A percentile compares a stretch with the other conserved stretches of the same genome.
Conservation (phyloP, 2,113 vertebrate genomes). For the Paratilapia polleni region DNA sequence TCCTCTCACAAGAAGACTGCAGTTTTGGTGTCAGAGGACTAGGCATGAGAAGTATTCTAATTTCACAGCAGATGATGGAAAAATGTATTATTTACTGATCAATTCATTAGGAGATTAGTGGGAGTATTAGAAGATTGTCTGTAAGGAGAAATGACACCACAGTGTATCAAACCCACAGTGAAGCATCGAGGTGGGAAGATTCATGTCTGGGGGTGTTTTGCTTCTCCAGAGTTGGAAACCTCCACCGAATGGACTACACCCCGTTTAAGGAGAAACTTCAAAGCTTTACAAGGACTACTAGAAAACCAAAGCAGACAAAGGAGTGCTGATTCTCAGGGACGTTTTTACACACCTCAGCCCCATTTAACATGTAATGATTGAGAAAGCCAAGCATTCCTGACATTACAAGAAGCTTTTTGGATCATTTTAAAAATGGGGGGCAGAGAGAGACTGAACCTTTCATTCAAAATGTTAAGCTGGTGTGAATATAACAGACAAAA, state of each 20-base stretch:
- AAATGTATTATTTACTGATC: background rate
- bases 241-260: background rate
- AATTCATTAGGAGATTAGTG: background rate
- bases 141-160: conserved; percentile 5
- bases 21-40: background rate
- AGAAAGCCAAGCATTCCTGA: background rate
- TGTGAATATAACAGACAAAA: background rate
- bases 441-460: background rate
- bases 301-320: background rate
- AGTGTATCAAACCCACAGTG: conserved; percentile 12
- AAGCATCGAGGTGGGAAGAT: background rate
- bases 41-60: no score
- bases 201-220: conserved; percentile 8
- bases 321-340: background rate
- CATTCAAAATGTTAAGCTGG: no score
- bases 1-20: background rate
- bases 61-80: background rate
- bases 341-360: background rate
- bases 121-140: conserved; percentile 5
- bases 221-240: conserved; percentile 5
- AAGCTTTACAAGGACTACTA: background rate
- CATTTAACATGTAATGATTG: background rate
- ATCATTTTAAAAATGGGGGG: background rate
- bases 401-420: background rate
- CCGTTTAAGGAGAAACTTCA: background rate